Percentiles rank a stretch among this genome's conserved stretches.
Conservation (phyloP, 2,888 invertebrate species). For the Xanthia icteritia region DNA sequence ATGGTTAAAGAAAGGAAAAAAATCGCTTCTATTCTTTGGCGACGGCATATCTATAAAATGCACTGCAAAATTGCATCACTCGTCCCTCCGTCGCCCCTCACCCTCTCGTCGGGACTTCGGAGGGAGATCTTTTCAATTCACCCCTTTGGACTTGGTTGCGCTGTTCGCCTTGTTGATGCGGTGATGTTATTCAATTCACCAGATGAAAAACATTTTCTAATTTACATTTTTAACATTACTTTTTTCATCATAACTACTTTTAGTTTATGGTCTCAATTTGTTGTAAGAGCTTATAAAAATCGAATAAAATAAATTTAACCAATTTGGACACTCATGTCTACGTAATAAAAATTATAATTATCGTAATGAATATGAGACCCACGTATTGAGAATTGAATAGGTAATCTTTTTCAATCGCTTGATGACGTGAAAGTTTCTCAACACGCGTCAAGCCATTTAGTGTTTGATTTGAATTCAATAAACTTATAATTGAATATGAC, state of each 20-base stretch:
- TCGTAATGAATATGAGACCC: conserved; percentile 47
- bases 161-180: conserved; percentile 71
- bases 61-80: conserved; percentile 81
- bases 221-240: conserved; percentile 71
- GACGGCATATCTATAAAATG: conserved; percentile 76
- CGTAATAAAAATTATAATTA: conserved; percentile 52
- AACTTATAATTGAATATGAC: background rate
- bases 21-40: conserved; percentile 70
- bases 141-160: conserved; percentile 72
- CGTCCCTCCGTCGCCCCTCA: conserved; percentile 72
- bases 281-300: conserved; percentile 39
- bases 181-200: conserved; percentile 80
- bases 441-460: background rate
- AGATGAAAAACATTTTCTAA: conserved; percentile 69
- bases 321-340: conserved; percentile 31
- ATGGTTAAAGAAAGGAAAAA: conserved; percentile 73
- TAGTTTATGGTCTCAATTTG: conserved; percentile 19
- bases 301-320: conserved; percentile 25
- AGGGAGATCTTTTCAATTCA: conserved; percentile 79
- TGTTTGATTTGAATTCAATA: conserved; percentile 16
- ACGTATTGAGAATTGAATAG: conserved; percentile 51
- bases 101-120: conserved; percentile 63
- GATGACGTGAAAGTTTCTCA: conserved; percentile 26
- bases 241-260: conserved; percentile 13
- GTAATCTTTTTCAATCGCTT: conserved; percentile 34